A percentile compares a stretch with the other conserved stretches of the same genome.
Evolutionary conservation across 2,797 vertebrate species (phyloP).

Genomic region (Molossus molossus): DNA sequence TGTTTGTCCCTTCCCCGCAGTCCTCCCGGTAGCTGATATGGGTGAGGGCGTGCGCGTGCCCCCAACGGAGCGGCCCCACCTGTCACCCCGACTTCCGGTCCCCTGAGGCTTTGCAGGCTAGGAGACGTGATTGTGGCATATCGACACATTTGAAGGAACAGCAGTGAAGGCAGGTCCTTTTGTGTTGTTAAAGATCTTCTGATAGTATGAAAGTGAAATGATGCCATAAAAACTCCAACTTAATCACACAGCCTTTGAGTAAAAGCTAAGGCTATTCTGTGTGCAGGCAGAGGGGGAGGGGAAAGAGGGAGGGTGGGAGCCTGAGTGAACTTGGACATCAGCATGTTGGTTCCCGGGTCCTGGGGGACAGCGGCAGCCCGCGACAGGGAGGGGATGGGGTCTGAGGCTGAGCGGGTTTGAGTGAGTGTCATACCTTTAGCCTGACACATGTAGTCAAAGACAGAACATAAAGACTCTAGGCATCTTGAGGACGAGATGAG

Average conservation of each 20-base stretch:
- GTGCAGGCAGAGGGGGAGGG: too few species aligned
- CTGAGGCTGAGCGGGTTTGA: too few species aligned
- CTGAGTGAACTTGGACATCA: conserved; percentile 65
- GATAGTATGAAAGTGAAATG: not conserved
- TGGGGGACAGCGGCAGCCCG: conserved; percentile 80
- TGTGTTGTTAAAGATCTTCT: not conserved
- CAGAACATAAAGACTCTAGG: too few species aligned
- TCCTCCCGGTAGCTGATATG: not conserved
- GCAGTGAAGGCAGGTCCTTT: not conserved
- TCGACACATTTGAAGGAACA: not conserved
- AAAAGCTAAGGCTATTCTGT: not conserved
- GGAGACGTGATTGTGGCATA: not conserved
- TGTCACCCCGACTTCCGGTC: not conserved
- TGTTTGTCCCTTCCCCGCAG: not conserved
- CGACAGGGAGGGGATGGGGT: too few species aligned
- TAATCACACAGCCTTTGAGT: not conserved
- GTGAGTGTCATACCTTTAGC: too few species aligned
- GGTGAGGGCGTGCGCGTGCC: fast-evolving
- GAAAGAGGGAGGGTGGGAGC: fast-evolving
- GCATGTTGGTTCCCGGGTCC: conserved; percentile 82
- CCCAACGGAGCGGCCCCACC: not conserved
- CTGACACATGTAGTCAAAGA: too few species aligned
- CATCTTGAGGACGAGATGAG: too few species aligned
- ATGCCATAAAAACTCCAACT: not conserved
- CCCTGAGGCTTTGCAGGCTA: not conserved